Evolutionary conservation across 2,113 vertebrate genomes (phyloP).

Genomic region (Etia nguti): DNA sequence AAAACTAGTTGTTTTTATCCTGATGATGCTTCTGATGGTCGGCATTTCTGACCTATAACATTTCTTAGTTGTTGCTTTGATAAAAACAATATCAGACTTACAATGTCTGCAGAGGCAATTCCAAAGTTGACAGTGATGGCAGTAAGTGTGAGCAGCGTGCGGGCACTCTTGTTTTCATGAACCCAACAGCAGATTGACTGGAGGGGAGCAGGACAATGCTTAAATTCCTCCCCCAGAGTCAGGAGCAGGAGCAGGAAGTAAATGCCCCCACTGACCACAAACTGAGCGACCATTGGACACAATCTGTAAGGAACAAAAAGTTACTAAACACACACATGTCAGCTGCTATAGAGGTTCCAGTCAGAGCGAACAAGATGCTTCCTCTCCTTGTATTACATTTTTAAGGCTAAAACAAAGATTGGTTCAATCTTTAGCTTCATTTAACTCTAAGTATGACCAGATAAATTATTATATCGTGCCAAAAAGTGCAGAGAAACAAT

Average conservation of each 20-base stretch:
- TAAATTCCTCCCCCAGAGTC: slow-evolving; percentile 88
- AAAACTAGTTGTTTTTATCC: not conserved
- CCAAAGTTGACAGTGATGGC: slow-evolving; percentile 88
- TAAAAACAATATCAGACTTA: not conserved
- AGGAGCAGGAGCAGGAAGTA: slow-evolving; percentile 82
- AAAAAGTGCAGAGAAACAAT: not conserved
- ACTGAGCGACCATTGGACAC: slow-evolving; percentile 64
- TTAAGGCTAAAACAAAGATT: not conserved
- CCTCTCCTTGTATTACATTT: not conserved
- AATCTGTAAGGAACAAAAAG: not conserved
- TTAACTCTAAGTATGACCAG: not conserved
- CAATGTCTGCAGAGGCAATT: slow-evolving; percentile 64
- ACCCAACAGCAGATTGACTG: slow-evolving; percentile 91
- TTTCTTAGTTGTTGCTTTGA: not conserved
- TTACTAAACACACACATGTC: not conserved
- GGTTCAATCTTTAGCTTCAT: not conserved
- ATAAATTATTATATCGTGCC: not conserved
- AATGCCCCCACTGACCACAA: slow-evolving; percentile 77
- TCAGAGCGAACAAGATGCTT: not conserved
- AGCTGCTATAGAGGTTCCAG: not conserved
- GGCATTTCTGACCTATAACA: not conserved
- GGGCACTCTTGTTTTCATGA: slow-evolving; percentile 84
- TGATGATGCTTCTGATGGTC: no score
- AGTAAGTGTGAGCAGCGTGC: slow-evolving; percentile 85
- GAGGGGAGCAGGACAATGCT: slow-evolving; percentile 80